A percentile compares a stretch with the other conserved stretches of the same genome.
These are phyloP conservation scores for Naso thynnoides DNA, from an alignment of 2,797 vertebrate genomes.

Conservation along the genomic window DNA sequence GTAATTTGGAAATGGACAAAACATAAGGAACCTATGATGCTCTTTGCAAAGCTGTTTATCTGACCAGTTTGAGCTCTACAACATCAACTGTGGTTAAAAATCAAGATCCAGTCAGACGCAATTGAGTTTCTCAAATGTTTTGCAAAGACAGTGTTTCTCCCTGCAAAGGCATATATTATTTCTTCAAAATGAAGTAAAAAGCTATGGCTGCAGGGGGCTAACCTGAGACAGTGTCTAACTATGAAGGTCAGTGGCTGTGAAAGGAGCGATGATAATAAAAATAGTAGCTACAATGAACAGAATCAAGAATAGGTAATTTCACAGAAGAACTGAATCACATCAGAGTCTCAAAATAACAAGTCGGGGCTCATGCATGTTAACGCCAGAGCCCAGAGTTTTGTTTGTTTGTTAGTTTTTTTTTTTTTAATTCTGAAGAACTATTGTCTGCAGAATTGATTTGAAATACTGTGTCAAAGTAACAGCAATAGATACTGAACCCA, in stretches of 20 bases:
- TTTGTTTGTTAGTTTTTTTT: too few relatives aligned
- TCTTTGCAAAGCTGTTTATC: slow-evolving; percentile 19
- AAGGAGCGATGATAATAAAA: background rate
- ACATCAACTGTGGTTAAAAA: slow-evolving; percentile 8
- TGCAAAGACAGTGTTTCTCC: background rate
- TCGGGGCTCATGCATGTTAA: background rate
- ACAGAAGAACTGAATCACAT: background rate
- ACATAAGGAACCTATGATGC: background rate
- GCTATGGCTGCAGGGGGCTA: background rate
- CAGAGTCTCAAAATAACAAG: background rate
- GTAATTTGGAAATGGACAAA: slow-evolving; percentile 11
- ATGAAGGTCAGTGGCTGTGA: background rate
- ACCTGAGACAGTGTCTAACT: background rate
- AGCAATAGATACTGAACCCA: too few relatives aligned
- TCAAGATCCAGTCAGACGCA: slow-evolving; percentile 11
- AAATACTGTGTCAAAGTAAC: too few relatives aligned
- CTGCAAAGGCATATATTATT: slow-evolving; percentile 11
- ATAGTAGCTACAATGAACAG: slow-evolving; percentile 13
- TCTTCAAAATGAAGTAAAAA: background rate
- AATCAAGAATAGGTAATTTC: slow-evolving; percentile 7
- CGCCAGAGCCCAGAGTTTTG: background rate
- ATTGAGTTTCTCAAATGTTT: background rate
- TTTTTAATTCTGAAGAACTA: slow-evolving; percentile 4
- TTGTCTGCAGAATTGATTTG: background rate
- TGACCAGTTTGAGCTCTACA: slow-evolving; percentile 14